These are phyloP conservation scores for Rostratula benghalensis DNA, from an alignment of 2,113 vertebrate genomes.

Conservation along the genomic window DNA sequence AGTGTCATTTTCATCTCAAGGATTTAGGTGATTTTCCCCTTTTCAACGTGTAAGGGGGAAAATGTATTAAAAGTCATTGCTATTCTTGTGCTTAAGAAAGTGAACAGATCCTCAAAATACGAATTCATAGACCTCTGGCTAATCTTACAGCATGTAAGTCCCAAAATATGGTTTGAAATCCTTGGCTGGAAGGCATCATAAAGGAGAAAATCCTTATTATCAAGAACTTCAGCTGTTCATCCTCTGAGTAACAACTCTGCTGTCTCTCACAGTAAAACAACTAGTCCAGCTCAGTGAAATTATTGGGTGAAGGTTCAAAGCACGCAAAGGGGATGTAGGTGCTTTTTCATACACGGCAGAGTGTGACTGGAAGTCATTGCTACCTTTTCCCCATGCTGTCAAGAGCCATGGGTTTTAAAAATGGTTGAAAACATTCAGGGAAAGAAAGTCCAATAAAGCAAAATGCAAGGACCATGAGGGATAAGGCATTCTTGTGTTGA, in stretches of 20 bases:
- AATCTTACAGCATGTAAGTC: neutral
- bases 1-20: neutral
- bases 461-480: neutral
- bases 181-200: neutral
- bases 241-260: neutral
- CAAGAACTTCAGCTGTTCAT: neutral
- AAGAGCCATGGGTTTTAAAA: neutral
- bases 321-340: neutral
- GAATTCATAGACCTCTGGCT: neutral
- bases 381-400: neutral
- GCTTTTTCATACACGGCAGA: rapidly evolving
- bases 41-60: neutral
- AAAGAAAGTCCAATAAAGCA: neutral
- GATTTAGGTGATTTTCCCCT: neutral
- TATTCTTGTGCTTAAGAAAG: neutral
- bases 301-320: neutral
- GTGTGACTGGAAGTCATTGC: neutral
- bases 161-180: neutral
- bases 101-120: neutral
- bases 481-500: neutral
- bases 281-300: neutral
- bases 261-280: neutral
- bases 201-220: neutral
- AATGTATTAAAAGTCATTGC: neutral
- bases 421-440: neutral